Percentiles rank a stretch among this genome's conserved stretches.
Evolutionary conservation across 2,797 vertebrate genomes (phyloP).

Genomic region (Falco columbarius): DNA sequence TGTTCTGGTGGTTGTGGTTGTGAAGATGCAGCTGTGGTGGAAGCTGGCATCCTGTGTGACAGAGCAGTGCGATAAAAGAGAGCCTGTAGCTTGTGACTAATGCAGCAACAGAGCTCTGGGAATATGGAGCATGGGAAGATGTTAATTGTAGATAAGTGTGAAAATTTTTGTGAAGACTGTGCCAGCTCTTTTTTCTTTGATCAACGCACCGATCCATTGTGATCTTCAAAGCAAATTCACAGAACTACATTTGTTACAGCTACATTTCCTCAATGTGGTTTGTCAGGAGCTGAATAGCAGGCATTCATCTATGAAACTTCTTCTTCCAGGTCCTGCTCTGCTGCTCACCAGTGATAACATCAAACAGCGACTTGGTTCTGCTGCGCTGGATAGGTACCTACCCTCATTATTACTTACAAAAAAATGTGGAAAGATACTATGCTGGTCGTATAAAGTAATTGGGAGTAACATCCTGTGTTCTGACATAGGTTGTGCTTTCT

Average conservation of each 20-base stretch:
- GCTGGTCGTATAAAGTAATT: not conserved
- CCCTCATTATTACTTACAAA: rapidly evolving
- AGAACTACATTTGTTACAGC: not conserved
- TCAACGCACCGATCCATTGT: not conserved
- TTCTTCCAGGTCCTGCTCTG: slow-evolving; percentile 83
- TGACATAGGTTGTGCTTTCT: rapidly evolving
- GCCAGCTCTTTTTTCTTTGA: not conserved
- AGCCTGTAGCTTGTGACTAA: not conserved
- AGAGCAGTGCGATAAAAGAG: not conserved
- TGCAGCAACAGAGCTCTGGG: not conserved
- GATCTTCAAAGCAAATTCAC: not conserved
- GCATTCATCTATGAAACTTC: not conserved
- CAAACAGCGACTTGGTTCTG: slow-evolving; percentile 88
- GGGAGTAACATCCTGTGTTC: not conserved
- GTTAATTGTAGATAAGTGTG: not conserved
- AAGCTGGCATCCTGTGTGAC: rapidly evolving
- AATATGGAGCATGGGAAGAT: not conserved
- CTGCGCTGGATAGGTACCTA: slow-evolving; percentile 91
- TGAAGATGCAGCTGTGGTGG: not conserved
- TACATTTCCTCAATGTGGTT: rapidly evolving
- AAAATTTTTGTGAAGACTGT: not conserved
- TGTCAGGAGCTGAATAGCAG: not conserved
- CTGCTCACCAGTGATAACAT: slow-evolving; percentile 93
- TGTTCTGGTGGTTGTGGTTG: not conserved
- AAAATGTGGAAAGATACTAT: not conserved